These are phyloP conservation scores for Propsilocerus akamusi DNA, from an alignment of 1,140 invertebrate species.

Conservation along the genomic window DNA sequence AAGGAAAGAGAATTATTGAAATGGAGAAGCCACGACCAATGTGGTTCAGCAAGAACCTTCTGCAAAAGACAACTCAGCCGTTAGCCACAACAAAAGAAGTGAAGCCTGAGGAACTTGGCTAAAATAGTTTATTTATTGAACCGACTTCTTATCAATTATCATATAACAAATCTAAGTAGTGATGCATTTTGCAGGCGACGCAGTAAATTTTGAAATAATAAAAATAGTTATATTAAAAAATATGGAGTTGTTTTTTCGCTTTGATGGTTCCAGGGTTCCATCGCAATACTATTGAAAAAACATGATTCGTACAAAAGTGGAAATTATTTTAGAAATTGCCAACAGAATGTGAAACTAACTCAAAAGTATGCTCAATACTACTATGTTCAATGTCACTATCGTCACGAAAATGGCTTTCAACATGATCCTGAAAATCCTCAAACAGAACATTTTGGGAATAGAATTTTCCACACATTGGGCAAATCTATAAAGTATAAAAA, in stretches of 20 bases:
- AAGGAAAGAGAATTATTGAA: conserved; percentile 52
- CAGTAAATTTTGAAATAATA: not conserved
- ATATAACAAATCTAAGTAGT: not conserved
- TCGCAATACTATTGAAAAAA: too few species aligned
- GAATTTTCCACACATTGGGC: conserved; percentile 26
- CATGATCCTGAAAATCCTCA: conserved; percentile 24
- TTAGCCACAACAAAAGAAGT: conserved; percentile 42
- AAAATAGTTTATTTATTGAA: conserved; percentile 19
- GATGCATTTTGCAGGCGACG: not conserved
- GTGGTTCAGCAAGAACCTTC: conserved; percentile 66
- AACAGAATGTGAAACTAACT: conserved; percentile 20
- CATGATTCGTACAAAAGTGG: too few species aligned
- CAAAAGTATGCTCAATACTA: conserved; percentile 17
- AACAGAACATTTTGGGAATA: conserved; percentile 22
- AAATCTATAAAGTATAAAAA: conserved; percentile 17
- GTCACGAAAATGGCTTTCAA: conserved; percentile 27
- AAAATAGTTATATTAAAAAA: too few species aligned
- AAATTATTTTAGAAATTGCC: conserved; percentile 19
- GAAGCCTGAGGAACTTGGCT: conserved; percentile 51
- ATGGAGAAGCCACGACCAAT: conserved; percentile 48
- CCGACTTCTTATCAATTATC: not conserved
- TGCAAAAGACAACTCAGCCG: conserved; percentile 52
- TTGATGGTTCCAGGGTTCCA: too few species aligned
- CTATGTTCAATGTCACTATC: conserved; percentile 12
- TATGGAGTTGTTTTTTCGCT: too few species aligned